phyloP scores from a whole-genome alignment of 2,113 vertebrate species.

The Merops nubicus region DNA sequence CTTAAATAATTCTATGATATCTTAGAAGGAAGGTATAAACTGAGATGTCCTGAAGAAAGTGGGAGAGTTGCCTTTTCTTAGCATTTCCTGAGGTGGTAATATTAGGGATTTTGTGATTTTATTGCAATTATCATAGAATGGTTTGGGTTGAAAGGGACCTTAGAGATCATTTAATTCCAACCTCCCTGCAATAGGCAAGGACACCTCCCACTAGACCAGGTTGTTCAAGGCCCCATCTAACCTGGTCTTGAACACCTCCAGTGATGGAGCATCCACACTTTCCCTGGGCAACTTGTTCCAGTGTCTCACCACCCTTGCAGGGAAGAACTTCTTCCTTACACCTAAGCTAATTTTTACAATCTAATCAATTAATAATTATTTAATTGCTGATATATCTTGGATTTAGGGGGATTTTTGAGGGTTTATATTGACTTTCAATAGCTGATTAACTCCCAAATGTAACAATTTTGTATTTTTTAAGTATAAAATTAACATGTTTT shows the following conservation, averaged over 20 bases:
- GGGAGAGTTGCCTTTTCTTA: background rate
- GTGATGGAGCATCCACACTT: too few relatives aligned
- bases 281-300: too few relatives aligned
- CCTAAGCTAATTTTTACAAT: too few relatives aligned
- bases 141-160: too few relatives aligned
- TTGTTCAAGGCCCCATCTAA: too few relatives aligned
- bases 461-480: background rate
- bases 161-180: too few relatives aligned
- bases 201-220: too few relatives aligned
- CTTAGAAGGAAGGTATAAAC: background rate
- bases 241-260: too few relatives aligned
- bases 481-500: background rate
- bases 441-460: background rate
- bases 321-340: too few relatives aligned
- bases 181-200: too few relatives aligned
- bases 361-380: too few relatives aligned
- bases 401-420: background rate
- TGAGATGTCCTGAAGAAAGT: background rate
- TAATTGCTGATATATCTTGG: background rate
- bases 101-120: background rate
- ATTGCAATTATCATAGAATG: background rate
- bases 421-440: background rate
- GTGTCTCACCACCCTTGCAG: too few relatives aligned
- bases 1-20: background rate
- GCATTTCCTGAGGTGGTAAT: background rate